These are phyloP conservation scores for Platysternon megacephalum DNA, from an alignment of 2,113 vertebrate species.

Conservation along the genomic window DNA sequence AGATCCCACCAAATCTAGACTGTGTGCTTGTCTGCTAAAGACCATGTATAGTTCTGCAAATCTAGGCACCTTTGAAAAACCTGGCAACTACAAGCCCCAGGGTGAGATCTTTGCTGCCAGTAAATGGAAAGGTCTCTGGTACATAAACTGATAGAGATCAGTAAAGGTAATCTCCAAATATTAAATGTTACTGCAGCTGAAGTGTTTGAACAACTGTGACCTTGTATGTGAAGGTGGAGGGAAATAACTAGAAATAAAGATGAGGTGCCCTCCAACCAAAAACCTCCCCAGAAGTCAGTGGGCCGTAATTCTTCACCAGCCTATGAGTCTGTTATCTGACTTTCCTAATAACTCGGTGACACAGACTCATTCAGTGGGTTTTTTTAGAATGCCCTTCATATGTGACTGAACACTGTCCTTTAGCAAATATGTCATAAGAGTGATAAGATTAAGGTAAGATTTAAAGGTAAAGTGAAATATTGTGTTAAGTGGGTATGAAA, in stretches of 20 bases:
- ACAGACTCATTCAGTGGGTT: rapidly evolving
- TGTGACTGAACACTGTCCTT: rapidly evolving
- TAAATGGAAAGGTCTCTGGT: not conserved
- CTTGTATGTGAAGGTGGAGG: rapidly evolving
- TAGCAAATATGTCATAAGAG: rapidly evolving
- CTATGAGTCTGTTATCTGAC: rapidly evolving
- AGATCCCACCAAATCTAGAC: not conserved
- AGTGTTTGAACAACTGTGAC: rapidly evolving
- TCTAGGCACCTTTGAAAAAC: not conserved
- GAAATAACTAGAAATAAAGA: rapidly evolving
- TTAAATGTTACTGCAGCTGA: rapidly evolving
- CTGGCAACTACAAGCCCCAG: not conserved
- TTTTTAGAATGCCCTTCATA: rapidly evolving
- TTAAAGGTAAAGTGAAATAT: not conserved
- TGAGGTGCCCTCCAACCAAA: rapidly evolving
- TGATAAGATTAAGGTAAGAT: rapidly evolving
- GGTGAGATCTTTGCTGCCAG: rapidly evolving
- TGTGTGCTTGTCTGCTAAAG: not conserved
- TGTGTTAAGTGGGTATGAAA: not conserved
- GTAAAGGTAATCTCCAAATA: not conserved
- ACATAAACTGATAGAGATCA: not conserved
- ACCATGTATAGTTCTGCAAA: rapidly evolving
- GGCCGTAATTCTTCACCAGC: rapidly evolving
- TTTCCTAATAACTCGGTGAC: not conserved
- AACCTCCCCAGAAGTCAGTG: not conserved